These are phyloP conservation scores for Luscinia megarhynchos DNA, from an alignment of 2,797 vertebrate species.

Conservation along the genomic window DNA sequence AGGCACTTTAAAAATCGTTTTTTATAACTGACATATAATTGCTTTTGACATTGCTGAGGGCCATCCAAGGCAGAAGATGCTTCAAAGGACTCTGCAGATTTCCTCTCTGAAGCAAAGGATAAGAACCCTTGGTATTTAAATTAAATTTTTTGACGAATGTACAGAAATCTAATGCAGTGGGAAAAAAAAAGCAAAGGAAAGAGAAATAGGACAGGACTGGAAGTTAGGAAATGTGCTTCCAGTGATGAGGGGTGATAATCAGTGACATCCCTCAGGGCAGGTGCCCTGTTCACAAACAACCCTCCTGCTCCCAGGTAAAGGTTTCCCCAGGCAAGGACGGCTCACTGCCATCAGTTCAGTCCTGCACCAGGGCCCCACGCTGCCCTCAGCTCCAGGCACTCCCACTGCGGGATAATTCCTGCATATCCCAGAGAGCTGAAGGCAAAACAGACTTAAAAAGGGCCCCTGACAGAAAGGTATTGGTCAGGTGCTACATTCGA, in stretches of 20 bases:
- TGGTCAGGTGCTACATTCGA: not conserved
- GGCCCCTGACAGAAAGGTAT: not conserved
- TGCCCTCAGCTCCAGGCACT: not conserved
- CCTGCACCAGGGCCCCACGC: not conserved
- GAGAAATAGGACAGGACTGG: not conserved
- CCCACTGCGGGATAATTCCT: not conserved
- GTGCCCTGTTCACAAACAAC: not conserved
- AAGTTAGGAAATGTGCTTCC: not conserved
- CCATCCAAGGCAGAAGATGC: not conserved
- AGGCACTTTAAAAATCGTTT: not conserved
- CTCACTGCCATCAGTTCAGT: not conserved
- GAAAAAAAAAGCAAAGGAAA: not conserved
- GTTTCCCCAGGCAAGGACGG: not conserved
- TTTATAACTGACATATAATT: constrained; percentile 20
- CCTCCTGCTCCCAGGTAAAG: not conserved
- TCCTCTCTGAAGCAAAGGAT: constrained; percentile 13
- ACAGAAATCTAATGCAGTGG: not conserved
- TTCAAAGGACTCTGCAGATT: constrained; percentile 23
- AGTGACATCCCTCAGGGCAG: not conserved
- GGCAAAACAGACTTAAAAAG: not conserved
- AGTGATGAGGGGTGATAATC: not conserved
- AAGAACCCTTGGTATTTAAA: constrained; percentile 11
- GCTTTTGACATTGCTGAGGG: constrained; percentile 21
- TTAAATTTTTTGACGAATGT: not conserved
- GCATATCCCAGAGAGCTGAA: not conserved